These are phyloP conservation scores for Alosa alosa DNA, from an alignment of 2,113 vertebrate genomes.

Conservation along the genomic window DNA sequence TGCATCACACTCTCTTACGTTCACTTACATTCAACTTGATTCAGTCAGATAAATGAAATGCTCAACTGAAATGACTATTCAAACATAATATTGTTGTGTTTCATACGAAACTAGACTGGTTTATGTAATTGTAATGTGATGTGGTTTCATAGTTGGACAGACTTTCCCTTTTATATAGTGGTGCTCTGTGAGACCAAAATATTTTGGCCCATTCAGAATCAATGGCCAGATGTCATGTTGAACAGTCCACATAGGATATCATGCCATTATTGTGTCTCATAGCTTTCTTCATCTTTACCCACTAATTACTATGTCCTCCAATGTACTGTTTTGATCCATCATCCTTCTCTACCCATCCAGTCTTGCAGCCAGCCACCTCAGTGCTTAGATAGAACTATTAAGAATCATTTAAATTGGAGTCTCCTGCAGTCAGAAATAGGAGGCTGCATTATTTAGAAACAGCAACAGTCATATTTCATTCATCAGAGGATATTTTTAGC, in stretches of 20 bases:
- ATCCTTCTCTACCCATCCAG: neutral
- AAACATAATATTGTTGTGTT: no score
- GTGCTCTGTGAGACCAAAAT: neutral
- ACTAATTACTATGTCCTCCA: neutral
- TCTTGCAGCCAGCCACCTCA: neutral
- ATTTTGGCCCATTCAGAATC: neutral
- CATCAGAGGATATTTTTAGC: constrained; percentile 37
- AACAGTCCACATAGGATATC: neutral
- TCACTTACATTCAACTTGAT: no score
- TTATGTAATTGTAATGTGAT: no score
- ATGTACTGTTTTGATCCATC: neutral
- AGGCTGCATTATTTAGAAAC: constrained; percentile 38
- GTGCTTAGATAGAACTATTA: neutral
- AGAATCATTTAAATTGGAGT: constrained; percentile 4
- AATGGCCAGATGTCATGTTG: neutral
- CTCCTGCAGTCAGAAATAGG: constrained; percentile 7
- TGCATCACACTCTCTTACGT: no score
- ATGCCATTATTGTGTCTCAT: neutral
- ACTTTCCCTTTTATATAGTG: no score
- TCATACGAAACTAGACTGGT: no score
- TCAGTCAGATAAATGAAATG: no score
- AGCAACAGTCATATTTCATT: constrained; percentile 39
- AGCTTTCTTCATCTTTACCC: neutral
- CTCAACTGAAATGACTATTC: no score
- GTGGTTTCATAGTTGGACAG: no score